Percentiles rank a stretch among this genome's conserved stretches.
These are phyloP conservation scores for Chrysaora quinquecirrha DNA, from an alignment of 30 jellyfish, hydroid and myxozoan species.

Conservation along the genomic window DNA sequence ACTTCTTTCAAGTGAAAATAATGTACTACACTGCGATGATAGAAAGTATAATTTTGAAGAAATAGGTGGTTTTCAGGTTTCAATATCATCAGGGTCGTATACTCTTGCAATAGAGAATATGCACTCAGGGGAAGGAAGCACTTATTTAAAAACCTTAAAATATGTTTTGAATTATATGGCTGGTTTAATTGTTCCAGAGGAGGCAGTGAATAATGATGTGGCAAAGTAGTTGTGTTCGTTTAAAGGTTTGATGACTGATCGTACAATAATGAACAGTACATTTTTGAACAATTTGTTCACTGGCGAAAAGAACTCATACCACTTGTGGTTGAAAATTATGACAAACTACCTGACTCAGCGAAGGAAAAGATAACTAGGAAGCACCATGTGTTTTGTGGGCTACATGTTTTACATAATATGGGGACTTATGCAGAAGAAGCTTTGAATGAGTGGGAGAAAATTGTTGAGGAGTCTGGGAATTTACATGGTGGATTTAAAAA, in stretches of 20 bases:
- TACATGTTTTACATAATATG: slow-evolving; percentile 38
- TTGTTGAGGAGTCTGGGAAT: slow-evolving; percentile 24
- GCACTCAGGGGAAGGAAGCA: slow-evolving; percentile 14
- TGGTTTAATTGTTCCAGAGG: slow-evolving; percentile 1
- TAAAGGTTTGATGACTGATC: slow-evolving; percentile 14
- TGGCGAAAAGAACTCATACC: not conserved
- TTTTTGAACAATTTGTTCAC: not conserved
- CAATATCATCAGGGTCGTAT: slow-evolving; percentile 16
- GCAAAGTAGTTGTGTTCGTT: slow-evolving; percentile 3
- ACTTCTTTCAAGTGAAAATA: not conserved
- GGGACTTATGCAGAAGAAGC: slow-evolving; percentile 43
- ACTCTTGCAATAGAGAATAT: slow-evolving; percentile 27
- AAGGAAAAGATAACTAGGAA: slow-evolving; percentile 3
- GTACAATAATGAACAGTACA: not conserved
- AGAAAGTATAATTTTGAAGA: slow-evolving; percentile 16
- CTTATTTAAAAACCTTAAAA: slow-evolving; percentile 13
- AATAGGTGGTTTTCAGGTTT: slow-evolving; percentile 9
- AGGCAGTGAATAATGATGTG: not conserved
- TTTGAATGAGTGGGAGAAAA: slow-evolving; percentile 15
- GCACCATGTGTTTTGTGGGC: slow-evolving; percentile 46
- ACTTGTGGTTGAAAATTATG: slow-evolving; percentile 17
- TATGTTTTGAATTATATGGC: slow-evolving; percentile 8
- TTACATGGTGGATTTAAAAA: slow-evolving; percentile 38
- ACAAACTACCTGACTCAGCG: slow-evolving; percentile 20
- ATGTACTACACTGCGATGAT: not conserved